A percentile compares a stretch with the other conserved stretches of the same genome.
phyloP scores from a whole-genome alignment of 2,888 invertebrate genomes.

The Oasisia sp. region DNA sequence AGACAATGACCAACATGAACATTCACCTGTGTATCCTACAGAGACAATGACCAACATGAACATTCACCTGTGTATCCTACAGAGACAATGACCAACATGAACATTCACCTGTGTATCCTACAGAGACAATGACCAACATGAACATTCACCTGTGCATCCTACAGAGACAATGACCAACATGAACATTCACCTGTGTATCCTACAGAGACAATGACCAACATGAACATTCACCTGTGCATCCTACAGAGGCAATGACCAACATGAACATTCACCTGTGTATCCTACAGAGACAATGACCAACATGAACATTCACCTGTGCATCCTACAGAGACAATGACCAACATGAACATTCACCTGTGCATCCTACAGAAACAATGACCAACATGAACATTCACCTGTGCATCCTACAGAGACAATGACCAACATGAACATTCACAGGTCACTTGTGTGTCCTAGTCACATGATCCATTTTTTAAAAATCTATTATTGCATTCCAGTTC shows the following conservation, averaged over 20 bases:
- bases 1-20: no score
- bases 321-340: slow-evolving; percentile 52
- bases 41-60: no score
- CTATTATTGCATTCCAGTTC: no score
- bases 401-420: slow-evolving; percentile 53
- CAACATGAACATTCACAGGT: not conserved
- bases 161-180: slow-evolving; percentile 27
- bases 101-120: not conserved
- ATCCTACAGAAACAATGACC: slow-evolving; percentile 52
- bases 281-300: slow-evolving; percentile 48
- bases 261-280: slow-evolving; percentile 66
- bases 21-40: not conserved
- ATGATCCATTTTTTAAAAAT: no score
- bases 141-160: slow-evolving; percentile 67
- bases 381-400: slow-evolving; percentile 64
- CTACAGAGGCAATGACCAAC: slow-evolving; percentile 44
- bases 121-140: slow-evolving; percentile 20
- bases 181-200: slow-evolving; percentile 67
- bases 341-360: slow-evolving; percentile 64
- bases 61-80: not conserved
- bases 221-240: slow-evolving; percentile 67
- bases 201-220: slow-evolving; percentile 39
- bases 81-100: no score
- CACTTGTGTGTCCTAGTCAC: not conserved
- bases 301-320: slow-evolving; percentile 64